Evolutionary conservation across 2,797 vertebrate genomes (phyloP).

Genomic region (Chelon labrosus): DNA sequence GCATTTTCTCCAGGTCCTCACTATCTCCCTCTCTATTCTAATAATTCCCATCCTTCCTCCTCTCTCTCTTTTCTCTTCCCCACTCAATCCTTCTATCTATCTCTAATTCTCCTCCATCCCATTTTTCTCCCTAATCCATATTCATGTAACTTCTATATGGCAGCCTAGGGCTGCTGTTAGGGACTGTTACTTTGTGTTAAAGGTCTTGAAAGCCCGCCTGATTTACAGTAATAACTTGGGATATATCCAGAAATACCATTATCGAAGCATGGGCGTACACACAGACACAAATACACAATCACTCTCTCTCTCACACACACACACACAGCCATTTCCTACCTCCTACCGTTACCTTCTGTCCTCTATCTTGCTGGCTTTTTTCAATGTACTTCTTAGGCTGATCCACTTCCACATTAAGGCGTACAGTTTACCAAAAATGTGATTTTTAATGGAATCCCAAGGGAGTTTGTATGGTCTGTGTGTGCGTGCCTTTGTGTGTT

Average conservation of each 20-base stretch:
- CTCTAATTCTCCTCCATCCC: slow-evolving; percentile 53
- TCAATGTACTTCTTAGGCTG: slow-evolving; percentile 46
- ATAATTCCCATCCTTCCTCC: slow-evolving; percentile 39
- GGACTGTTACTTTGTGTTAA: slow-evolving; percentile 82
- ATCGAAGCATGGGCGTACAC: slow-evolving; percentile 52
- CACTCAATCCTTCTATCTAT: slow-evolving; percentile 52
- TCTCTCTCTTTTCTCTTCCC: slow-evolving; percentile 33
- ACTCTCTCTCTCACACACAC: slow-evolving; percentile 10
- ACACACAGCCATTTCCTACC: slow-evolving; percentile 48
- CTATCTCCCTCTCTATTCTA: slow-evolving; percentile 26
- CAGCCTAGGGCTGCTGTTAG: slow-evolving; percentile 77
- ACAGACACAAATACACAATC: slow-evolving; percentile 21
- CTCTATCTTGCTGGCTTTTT: slow-evolving; percentile 61
- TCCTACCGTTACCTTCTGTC: slow-evolving; percentile 52
- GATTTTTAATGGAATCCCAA: slow-evolving; percentile 67
- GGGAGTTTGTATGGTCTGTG: slow-evolving; percentile 38
- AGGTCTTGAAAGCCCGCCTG: slow-evolving; percentile 81
- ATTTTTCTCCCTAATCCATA: slow-evolving; percentile 77
- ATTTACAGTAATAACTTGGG: slow-evolving; percentile 87
- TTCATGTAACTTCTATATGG: slow-evolving; percentile 85
- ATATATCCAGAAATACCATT: slow-evolving; percentile 84
- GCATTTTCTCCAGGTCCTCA: slow-evolving; percentile 31
- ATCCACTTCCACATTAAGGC: slow-evolving; percentile 68
- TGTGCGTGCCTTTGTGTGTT: slow-evolving; percentile 26
- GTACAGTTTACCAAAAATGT: slow-evolving; percentile 61